Base-by-base conservation (phyloP, 2,888 invertebrate genomes). In the Candidula unifasciata region DNA sequence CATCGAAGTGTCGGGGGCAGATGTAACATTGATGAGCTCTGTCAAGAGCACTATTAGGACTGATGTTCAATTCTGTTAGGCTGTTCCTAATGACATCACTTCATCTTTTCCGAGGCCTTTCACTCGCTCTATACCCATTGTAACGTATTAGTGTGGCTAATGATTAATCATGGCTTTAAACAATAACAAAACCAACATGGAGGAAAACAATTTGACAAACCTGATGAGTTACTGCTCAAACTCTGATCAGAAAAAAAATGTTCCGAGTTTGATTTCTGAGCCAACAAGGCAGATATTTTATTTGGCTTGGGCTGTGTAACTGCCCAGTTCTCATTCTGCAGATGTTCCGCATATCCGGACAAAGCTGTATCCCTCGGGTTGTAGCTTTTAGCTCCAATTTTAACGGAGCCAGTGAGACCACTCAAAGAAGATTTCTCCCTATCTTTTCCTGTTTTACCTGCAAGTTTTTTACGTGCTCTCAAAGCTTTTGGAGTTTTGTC, bases 391-490 rank as follows among this genome's bases (percentile, higher is more conserved):
- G 21, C 5, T 27, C 35, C 71, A 37, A 18, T 24, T 68, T 79
- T 66, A 74, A 54, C 3, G 37, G 64, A 6, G 37, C 2, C 35
- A 35, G 21, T 52, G 18, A 35, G 27, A n/a, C 71, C 54, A 33
- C 16, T 57, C n/a, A 30, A 69, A 13, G 54, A 80, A 54, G 52
- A 57, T 44, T 35, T n/a, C n/a, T 78, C 78, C 54, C 78, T 83
- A 16, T 76, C 74, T 57, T 84, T 84, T 10, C 68, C 60, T 54
- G 27, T 60, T 57, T 87, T 86, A 24, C 80, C 57, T n/a, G n/a
- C 71, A 27, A 82, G 81, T 86, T 86, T 87, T 77, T 83, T 80
- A 27, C 85, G 82, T 16, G 69, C 71, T 33, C 86, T 88, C n/a
- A 76, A 57, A 52, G 83, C 30, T 54, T 86, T 87, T 44, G 80